Evolutionary conservation across 1,140 invertebrate species (phyloP).

Genomic region (Drosophila obscura): DNA sequence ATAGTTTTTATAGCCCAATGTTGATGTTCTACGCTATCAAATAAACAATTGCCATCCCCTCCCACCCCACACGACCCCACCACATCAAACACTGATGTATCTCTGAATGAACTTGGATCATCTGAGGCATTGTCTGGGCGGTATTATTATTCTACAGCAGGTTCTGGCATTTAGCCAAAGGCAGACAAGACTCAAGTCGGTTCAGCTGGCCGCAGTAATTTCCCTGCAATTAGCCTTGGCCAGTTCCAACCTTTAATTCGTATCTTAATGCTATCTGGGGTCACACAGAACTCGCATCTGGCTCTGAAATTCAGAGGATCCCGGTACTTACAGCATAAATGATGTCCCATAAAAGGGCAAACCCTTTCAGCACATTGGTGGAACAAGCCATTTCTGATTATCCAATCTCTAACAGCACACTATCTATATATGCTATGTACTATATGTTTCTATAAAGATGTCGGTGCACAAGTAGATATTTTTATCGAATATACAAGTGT

Average conservation of each 20-base stretch:
- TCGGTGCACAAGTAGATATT: constrained; percentile 1
- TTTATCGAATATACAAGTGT: constrained; percentile 21
- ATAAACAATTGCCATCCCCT: constrained; percentile 48
- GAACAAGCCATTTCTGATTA: constrained; percentile 71
- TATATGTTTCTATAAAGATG: constrained; percentile 6
- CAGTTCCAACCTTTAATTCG: constrained; percentile 19
- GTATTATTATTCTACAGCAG: constrained; percentile 9
- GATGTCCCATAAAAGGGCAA: constrained; percentile 67
- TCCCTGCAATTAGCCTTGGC: constrained; percentile 39
- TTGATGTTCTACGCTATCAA: constrained; percentile 32
- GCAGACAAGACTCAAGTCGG: constrained; percentile 2
- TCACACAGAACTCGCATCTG: not conserved
- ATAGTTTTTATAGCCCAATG: constrained; percentile 49
- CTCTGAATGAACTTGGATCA: constrained; percentile 35
- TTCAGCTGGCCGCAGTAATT: constrained; percentile 7
- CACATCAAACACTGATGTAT: constrained; percentile 32
- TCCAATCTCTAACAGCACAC: not conserved
- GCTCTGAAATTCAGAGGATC: not conserved
- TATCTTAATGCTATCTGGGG: constrained; percentile 18
- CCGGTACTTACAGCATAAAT: constrained; percentile 70
- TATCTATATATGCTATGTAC: not conserved
- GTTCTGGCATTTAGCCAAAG: constrained; percentile 31
- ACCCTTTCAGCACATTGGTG: constrained; percentile 66
- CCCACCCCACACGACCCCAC: too few species aligned
- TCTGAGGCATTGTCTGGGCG: not conserved